Conservation (phyloP, 92 coral and sea anemone species). For the Metridium senile region DNA sequence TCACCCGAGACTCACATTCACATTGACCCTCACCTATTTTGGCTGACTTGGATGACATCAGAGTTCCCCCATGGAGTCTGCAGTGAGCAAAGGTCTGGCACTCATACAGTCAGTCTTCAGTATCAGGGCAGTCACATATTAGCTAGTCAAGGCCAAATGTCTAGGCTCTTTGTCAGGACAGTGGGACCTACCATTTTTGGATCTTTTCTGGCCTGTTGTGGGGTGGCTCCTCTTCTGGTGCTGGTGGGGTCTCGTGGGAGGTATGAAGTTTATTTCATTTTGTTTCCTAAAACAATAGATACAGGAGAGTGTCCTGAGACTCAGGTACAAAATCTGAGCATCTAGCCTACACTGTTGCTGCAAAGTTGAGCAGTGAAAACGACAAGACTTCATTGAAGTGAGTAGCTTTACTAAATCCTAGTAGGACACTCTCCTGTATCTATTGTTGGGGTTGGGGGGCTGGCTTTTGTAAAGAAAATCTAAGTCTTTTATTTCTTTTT, state of each 20-base stretch:
- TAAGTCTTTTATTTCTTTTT: neutral
- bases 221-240: constrained; percentile 35
- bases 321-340: neutral
- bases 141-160: constrained; percentile 13
- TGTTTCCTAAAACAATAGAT: neutral
- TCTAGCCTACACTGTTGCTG: neutral
- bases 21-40: constrained; percentile 23
- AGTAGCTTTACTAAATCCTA: neutral
- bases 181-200: constrained; percentile 15
- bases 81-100: constrained; percentile 20
- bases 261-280: constrained; percentile 29
- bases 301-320: constrained; percentile 9
- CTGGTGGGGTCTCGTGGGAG: constrained; percentile 35
- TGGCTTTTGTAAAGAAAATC: no score
- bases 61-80: constrained; percentile 31
- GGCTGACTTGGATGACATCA: constrained; percentile 19
- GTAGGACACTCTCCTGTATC: no score
- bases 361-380: neutral
- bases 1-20: constrained; percentile 14
- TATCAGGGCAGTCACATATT: constrained; percentile 16
- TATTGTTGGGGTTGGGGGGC: no score
- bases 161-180: constrained; percentile 20
- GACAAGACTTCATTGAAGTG: neutral
- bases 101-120: constrained; percentile 17
- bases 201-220: constrained; percentile 17